Evolutionary conservation across 1,140 invertebrate genomes (phyloP).

Genomic region (Eumeta japonica): DNA sequence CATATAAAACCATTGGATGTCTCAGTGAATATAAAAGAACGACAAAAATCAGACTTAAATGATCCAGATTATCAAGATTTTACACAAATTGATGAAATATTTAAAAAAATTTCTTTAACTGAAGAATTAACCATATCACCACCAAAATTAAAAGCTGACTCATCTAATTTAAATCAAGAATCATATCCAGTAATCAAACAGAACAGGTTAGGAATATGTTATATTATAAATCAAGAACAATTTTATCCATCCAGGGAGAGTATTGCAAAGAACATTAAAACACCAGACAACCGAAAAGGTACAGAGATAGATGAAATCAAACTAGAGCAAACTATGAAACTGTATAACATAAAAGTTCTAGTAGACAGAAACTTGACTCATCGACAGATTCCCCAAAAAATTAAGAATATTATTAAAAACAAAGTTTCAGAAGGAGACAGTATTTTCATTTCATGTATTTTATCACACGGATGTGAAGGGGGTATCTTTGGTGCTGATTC

Average conservation of each 20-base stretch:
- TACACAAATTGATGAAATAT: slow-evolving; percentile 15
- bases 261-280: slow-evolving; percentile 16
- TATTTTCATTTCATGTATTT: slow-evolving; percentile 43
- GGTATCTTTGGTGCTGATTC: slow-evolving; percentile 46
- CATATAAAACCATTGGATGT: background rate
- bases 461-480: slow-evolving; percentile 43
- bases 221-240: slow-evolving; percentile 46
- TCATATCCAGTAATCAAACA: slow-evolving; percentile 33
- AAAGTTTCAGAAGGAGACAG: slow-evolving; percentile 30
- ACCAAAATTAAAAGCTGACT: slow-evolving; percentile 33
- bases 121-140: too few relatives aligned
- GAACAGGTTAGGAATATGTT: slow-evolving; percentile 35
- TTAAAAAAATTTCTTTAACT: slow-evolving; percentile 25
- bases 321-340: slow-evolving; percentile 32
- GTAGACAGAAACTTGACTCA: slow-evolving; percentile 27
- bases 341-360: slow-evolving; percentile 35
- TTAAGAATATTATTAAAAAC: slow-evolving; percentile 27
- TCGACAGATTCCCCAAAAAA: slow-evolving; percentile 26
- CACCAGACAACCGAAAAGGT: slow-evolving; percentile 23
- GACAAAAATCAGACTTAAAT: slow-evolving; percentile 9
- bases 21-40: background rate
- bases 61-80: slow-evolving; percentile 8
- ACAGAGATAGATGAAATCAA: slow-evolving; percentile 29
- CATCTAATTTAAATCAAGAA: slow-evolving; percentile 17
- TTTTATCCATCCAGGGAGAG: slow-evolving; percentile 41